phyloP scores from a whole-genome alignment of 1,140 invertebrate species.

The Luehdorfia chinensis region DNA sequence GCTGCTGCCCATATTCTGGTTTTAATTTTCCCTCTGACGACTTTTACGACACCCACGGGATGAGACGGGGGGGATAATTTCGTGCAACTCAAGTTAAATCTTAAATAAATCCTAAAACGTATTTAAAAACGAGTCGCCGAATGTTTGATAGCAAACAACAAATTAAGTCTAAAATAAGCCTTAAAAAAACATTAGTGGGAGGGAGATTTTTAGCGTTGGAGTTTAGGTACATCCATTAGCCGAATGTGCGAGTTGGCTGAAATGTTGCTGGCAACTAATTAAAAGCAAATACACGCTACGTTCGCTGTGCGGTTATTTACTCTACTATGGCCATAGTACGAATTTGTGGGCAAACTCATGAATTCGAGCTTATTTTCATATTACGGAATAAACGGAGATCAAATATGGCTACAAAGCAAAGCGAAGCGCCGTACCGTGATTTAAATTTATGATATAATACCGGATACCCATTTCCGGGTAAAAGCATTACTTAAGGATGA shows the following conservation, averaged over 20 bases:
- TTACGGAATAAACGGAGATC: conserved; percentile 10
- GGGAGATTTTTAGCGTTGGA: neutral
- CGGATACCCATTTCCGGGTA: conserved; percentile 1
- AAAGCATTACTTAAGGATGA: conserved; percentile 8
- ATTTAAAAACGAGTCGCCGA: too few species aligned
- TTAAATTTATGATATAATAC: conserved; percentile 10
- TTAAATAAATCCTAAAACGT: too few species aligned
- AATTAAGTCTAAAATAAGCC: too few species aligned
- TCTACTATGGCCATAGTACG: conserved; percentile 3
- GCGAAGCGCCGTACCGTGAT: neutral
- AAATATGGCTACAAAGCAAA: conserved; percentile 14
- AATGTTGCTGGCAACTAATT: conserved; percentile 10
- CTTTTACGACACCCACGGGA: too few species aligned
- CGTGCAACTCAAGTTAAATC: too few species aligned
- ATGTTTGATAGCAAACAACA: too few species aligned
- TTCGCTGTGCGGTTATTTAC: conserved; percentile 3
- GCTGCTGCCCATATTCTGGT: too few species aligned
- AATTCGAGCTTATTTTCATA: conserved; percentile 16
- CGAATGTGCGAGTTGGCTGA: neutral
- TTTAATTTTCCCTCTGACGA: too few species aligned
- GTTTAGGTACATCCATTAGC: conserved; percentile 5
- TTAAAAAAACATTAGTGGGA: too few species aligned
- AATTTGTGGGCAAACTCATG: conserved; percentile 12
- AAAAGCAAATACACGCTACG: conserved; percentile 10
- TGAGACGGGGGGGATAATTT: too few species aligned